Evolutionary conservation across 2,113 vertebrate genomes (phyloP).

Genomic region (Lampris incognitus): DNA sequence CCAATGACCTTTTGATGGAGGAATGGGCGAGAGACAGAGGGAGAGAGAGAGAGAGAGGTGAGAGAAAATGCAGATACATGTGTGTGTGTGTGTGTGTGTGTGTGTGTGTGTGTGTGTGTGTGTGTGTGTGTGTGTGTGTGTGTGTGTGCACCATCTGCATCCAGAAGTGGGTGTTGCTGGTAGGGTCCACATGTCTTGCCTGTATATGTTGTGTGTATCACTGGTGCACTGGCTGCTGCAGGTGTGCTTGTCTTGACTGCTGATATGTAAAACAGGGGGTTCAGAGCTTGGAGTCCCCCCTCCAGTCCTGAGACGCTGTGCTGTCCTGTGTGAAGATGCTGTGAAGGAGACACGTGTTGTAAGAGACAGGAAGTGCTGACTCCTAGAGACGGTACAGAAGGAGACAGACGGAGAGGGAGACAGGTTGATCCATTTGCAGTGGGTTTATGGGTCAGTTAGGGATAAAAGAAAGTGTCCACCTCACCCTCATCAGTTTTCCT

Average conservation of each 20-base stretch:
- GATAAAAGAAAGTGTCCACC: slow-evolving; percentile 42
- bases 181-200: too few relatives aligned
- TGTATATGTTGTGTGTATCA: too few relatives aligned
- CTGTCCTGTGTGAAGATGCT: too few relatives aligned
- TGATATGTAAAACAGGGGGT: too few relatives aligned
- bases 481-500: slow-evolving; percentile 47
- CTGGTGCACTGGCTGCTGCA: too few relatives aligned
- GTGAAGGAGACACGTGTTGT: too few relatives aligned
- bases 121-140: not conserved
- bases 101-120: not conserved
- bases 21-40: not conserved
- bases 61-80: not conserved
- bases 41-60: not conserved
- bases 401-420: too few relatives aligned
- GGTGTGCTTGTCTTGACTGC: too few relatives aligned
- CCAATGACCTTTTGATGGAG: slow-evolving; percentile 44
- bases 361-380: too few relatives aligned
- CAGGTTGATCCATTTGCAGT: not conserved
- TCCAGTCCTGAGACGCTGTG: too few relatives aligned
- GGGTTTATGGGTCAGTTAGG: slow-evolving; percentile 19
- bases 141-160: not conserved
- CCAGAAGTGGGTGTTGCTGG: not conserved
- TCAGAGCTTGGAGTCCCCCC: too few relatives aligned
- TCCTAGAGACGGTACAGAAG: too few relatives aligned
- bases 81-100: not conserved